Percentiles rank a stretch among this genome's conserved stretches.
These are phyloP conservation scores for Amphiduros pacificus DNA, from an alignment of 2,888 invertebrate species.

Conservation along the genomic window DNA sequence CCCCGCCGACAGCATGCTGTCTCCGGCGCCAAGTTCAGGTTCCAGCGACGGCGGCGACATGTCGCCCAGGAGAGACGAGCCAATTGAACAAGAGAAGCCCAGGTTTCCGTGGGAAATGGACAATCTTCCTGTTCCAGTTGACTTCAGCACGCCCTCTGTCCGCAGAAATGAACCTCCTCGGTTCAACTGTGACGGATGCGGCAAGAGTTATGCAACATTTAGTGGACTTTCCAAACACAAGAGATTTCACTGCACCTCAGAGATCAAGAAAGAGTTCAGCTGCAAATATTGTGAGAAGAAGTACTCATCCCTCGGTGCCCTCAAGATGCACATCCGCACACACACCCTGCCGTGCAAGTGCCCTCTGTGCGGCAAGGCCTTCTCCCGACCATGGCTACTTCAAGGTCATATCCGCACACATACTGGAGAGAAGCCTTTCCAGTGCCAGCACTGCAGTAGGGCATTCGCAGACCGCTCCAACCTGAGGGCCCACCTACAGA, in stretches of 20 bases:
- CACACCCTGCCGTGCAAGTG: conserved; percentile 98
- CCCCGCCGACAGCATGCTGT: too few species aligned
- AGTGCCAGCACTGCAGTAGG: conserved; percentile 90
- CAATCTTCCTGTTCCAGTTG: neutral
- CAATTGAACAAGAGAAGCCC: too few species aligned
- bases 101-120: too few species aligned
- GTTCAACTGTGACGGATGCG: conserved; percentile 78
- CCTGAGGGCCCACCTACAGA: conserved; percentile 92
- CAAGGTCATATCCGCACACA: conserved; percentile 97
- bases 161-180: conserved; percentile 1
- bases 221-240: conserved; percentile 93
- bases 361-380: conserved; percentile 93
- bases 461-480: conserved; percentile 97
- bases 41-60: too few species aligned
- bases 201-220: conserved; percentile 93
- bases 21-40: too few species aligned
- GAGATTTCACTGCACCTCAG: conserved; percentile 84
- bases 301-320: conserved; percentile 90
- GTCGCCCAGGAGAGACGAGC: too few species aligned
- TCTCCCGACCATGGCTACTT: conserved; percentile 93
- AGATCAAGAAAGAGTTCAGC: conserved; percentile 80
- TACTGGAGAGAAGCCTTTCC: conserved; percentile 97
- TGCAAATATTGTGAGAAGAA: conserved; percentile 97
- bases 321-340: conserved; percentile 98
- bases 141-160: neutral